phyloP scores from a whole-genome alignment of 2,113 vertebrate species.

The Sapajus apella region DNA sequence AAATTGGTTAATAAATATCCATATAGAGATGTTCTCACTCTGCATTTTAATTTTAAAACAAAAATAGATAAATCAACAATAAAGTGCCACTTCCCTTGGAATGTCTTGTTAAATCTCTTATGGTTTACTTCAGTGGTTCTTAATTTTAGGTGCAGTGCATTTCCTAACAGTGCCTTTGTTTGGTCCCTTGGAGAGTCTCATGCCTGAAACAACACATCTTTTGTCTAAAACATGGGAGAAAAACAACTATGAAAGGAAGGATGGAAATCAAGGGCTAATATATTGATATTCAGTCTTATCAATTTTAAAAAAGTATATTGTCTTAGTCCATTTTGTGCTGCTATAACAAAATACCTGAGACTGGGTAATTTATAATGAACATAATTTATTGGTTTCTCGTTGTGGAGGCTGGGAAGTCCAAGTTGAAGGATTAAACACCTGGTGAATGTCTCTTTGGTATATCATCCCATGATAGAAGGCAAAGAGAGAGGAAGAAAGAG shows the following conservation, averaged over 20 bases:
- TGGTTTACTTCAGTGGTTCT: not conserved
- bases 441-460: not conserved
- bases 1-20: not conserved
- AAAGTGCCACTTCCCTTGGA: not conserved
- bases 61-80: not conserved
- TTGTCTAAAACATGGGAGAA: not conserved
- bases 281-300: not conserved
- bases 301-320: not conserved
- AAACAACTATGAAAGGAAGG: not conserved
- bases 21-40: not conserved
- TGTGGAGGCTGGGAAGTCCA: not conserved
- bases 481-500: not conserved
- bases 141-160: not conserved
- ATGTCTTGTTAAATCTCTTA: not conserved
- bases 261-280: not conserved
- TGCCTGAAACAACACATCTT: not conserved
- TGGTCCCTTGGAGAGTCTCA: not conserved
- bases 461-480: not conserved
- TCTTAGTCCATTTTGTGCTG: not conserved
- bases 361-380: not conserved
- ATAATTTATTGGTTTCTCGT: not conserved
- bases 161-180: not conserved
- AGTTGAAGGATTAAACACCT: not conserved
- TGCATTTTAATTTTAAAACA: not conserved
- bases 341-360: not conserved